Evolutionary conservation across 2,113 vertebrate species (phyloP).

Genomic region (Cyanoramphus novaezelandiae): DNA sequence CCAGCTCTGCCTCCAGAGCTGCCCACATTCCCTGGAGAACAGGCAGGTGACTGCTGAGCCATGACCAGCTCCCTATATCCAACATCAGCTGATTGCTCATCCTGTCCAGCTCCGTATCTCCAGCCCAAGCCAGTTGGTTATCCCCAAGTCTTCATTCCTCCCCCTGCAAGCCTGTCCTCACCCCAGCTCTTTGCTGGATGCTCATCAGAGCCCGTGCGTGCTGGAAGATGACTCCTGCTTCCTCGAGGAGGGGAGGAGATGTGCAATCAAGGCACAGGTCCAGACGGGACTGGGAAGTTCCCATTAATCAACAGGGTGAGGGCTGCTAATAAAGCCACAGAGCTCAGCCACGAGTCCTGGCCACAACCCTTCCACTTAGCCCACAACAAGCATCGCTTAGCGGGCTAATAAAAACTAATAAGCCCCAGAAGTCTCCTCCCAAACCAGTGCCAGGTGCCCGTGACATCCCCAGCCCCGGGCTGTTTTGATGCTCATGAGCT

Average conservation of each 20-base stretch:
- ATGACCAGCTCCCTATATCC: neutral
- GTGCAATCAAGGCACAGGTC: neutral
- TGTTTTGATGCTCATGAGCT: neutral
- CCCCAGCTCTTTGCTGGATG: neutral
- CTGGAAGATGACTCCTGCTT: neutral
- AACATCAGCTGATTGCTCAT: neutral
- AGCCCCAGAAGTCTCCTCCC: neutral
- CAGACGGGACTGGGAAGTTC: neutral
- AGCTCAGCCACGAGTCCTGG: neutral
- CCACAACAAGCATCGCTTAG: neutral
- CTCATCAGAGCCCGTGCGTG: neutral
- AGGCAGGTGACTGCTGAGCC: neutral
- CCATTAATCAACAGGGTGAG: neutral
- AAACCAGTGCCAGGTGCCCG: neutral
- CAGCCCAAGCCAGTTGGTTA: neutral
- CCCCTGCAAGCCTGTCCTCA: accelerated
- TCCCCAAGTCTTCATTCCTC: neutral
- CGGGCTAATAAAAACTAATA: neutral
- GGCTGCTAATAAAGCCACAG: neutral
- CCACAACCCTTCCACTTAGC: neutral
- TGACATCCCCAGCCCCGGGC: neutral
- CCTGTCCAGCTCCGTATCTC: neutral
- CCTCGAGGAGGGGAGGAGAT: neutral
- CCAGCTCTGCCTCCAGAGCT: neutral
- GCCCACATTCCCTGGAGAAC: neutral